These are phyloP conservation scores for Alethe diademata DNA, from an alignment of 2,113 vertebrate species.

Conservation along the genomic window DNA sequence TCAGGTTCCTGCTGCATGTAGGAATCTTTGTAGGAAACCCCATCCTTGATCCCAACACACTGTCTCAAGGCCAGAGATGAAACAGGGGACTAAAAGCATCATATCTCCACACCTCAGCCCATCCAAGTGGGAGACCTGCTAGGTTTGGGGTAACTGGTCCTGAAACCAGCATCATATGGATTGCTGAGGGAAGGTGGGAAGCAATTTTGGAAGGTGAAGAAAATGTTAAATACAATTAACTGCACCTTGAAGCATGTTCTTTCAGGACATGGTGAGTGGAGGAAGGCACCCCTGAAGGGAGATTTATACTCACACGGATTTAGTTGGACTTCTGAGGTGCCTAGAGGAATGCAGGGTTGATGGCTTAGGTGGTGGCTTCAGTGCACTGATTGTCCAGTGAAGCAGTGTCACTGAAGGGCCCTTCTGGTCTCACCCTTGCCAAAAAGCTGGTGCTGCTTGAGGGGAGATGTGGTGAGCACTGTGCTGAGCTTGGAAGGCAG, in stretches of 20 bases:
- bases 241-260: neutral
- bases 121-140: neutral
- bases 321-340: neutral
- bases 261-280: neutral
- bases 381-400: neutral
- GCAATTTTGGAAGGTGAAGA: neutral
- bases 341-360: neutral
- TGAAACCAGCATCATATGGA: neutral
- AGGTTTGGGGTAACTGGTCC: neutral
- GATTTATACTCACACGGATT: neutral
- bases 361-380: neutral
- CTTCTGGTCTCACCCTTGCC: neutral
- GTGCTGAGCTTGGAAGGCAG: neutral
- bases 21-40: neutral
- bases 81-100: neutral
- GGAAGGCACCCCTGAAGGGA: neutral
- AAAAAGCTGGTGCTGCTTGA: neutral
- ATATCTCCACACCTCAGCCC: neutral
- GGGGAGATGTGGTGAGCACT: no score
- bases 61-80: neutral
- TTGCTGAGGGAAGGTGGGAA: neutral
- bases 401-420: neutral
- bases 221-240: neutral
- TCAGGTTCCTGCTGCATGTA: neutral
- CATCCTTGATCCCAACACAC: fast-evolving